phyloP scores from a whole-genome alignment of 2,113 vertebrate species.

The rat (Rattus norvegicus) region DNA sequence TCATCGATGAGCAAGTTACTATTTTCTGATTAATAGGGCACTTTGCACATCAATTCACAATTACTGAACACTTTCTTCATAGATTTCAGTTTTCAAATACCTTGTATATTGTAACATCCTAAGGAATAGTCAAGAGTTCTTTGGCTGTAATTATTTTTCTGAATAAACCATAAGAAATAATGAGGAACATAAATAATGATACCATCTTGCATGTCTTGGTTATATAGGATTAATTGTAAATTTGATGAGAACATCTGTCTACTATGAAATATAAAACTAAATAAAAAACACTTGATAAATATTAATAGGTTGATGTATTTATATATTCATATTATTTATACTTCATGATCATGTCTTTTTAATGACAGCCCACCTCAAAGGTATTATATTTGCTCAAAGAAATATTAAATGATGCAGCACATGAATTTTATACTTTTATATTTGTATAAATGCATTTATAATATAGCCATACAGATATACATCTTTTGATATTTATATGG shows the following conservation, averaged over 20 bases:
- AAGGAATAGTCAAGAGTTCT: background rate
- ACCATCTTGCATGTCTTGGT: background rate
- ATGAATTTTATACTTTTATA: background rate
- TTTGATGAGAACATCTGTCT: accelerated
- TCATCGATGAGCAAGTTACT: constrained; percentile 52
- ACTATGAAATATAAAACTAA: background rate
- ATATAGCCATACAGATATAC: background rate
- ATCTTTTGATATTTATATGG: background rate
- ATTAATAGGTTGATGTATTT: background rate
- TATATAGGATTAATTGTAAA: background rate
- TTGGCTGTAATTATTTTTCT: constrained; percentile 48
- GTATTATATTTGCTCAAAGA: background rate
- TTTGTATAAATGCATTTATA: background rate
- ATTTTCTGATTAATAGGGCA: constrained; percentile 50
- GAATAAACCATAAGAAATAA: constrained; percentile 7
- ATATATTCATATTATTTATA: background rate
- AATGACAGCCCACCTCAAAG: background rate
- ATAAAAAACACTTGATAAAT: background rate
- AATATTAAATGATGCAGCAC: background rate
- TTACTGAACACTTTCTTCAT: constrained; percentile 56
- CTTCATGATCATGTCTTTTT: background rate
- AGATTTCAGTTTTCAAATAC: constrained; percentile 61
- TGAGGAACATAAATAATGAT: background rate
- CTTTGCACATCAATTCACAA: constrained; percentile 51
- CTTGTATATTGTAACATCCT: constrained; percentile 2